Evolutionary conservation across 2,113 vertebrate species (phyloP), one percentile per base, ranked within the genome.

Genomic region (Entelurus aequoreus): DNA sequence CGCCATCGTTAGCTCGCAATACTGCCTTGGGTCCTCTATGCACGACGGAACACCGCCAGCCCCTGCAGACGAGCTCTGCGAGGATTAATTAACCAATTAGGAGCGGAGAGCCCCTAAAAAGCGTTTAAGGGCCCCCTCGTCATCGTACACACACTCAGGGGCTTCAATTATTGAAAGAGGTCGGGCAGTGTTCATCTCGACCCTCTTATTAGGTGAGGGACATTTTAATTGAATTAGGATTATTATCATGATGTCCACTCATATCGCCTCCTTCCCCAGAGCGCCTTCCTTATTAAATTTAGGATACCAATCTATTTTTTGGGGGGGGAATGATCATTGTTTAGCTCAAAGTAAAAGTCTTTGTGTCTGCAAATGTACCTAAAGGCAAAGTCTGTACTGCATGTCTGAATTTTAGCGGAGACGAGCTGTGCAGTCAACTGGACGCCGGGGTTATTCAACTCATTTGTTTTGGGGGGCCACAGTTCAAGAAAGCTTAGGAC

Each of bases 71-170:
- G 59, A 76, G 73, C 69, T 86, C 73, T 74, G 79, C 72, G 52
- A 86, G 75, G 79, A 88, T 86, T 89, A 86, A 88, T 90, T 89
- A 90, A 87, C 82, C 81, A 89, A 90, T 89, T 88, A 91, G 74
- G 48, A 81, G n/a, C n/a, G n/a, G n/a, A n/a, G n/a, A n/a, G 69
- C 83, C 87, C 76, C 71, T 69, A 66, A 82, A 86, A 81, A 64
- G 70, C 50, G 70, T 83, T 85, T 8, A 64, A 75, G 85, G 86
- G 74, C 66, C 65, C 71, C 69, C 64, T 74, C 56, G 74, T 84
- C 69, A 72, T 78, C 60, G 66, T 60, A 59, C 69, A 60, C 52
- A 51, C 50, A 54, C 57, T 38, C 35, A 69, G 10, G 9, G 78
- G 77, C 75, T 74, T 76, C 77, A 87, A 83, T 86, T 81, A 88